Evolutionary conservation across 2,113 vertebrate genomes (phyloP).

Genomic region (Acrocephalus arundinaceus): DNA sequence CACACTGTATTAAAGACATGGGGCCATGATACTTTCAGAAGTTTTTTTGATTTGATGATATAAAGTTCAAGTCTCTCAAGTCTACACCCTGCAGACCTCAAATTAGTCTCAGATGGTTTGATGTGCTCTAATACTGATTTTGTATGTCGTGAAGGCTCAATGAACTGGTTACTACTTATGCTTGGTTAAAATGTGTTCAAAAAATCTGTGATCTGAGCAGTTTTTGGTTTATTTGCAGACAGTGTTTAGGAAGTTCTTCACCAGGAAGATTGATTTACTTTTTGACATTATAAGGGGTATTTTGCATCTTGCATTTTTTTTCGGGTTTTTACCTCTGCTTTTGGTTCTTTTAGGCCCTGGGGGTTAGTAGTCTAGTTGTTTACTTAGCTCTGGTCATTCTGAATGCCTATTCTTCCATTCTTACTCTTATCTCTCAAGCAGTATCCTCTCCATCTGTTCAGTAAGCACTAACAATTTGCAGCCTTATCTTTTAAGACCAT

Average conservation of each 20-base stretch:
- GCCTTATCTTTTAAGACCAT: slow-evolving; percentile 37
- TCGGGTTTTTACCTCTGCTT: not conserved
- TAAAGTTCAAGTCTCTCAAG: not conserved
- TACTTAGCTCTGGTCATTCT: slow-evolving; percentile 19
- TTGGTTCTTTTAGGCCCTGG: not conserved
- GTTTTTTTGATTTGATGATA: not conserved
- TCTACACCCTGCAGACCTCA: not conserved
- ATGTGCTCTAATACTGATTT: not conserved
- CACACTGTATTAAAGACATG: not conserved
- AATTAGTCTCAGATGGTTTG: slow-evolving; percentile 47
- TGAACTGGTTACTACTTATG: slow-evolving; percentile 1
- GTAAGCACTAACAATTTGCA: slow-evolving; percentile 22
- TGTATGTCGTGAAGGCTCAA: not conserved
- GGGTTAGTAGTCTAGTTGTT: not conserved
- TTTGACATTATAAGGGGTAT: not conserved
- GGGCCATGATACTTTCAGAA: not conserved
- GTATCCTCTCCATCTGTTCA: slow-evolving; percentile 45
- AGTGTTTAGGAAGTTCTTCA: not conserved
- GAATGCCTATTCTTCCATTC: slow-evolving; percentile 35
- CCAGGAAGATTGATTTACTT: not conserved
- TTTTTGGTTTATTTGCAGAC: not conserved
- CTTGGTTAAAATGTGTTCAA: not conserved
- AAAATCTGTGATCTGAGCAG: not conserved
- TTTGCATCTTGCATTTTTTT: not conserved
- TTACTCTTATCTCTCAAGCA: slow-evolving; percentile 32